A percentile compares a stretch with the other conserved stretches of the same genome.
These are phyloP conservation scores for Eupristina koningsbergeri DNA, from an alignment of 1,140 invertebrate genomes.

Conservation along the genomic window DNA sequence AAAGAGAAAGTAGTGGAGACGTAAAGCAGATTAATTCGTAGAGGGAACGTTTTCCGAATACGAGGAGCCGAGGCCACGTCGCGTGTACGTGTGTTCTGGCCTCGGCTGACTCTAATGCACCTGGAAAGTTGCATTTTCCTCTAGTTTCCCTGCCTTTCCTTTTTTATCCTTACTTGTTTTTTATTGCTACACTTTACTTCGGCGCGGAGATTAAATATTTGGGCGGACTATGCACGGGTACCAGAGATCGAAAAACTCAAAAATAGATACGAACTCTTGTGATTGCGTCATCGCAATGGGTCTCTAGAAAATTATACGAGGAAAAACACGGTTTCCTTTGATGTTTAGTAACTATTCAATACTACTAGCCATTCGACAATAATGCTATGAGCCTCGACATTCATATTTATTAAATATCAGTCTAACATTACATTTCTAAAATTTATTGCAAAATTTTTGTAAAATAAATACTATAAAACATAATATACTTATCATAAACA, in stretches of 20 bases:
- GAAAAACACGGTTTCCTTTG: not conserved
- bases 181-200: not conserved
- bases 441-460: not conserved
- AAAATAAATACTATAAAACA: too few species aligned
- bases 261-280: not conserved
- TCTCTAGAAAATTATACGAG: not conserved
- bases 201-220: slow-evolving; percentile 19
- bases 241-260: not conserved
- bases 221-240: not conserved
- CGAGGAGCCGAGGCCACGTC: not conserved
- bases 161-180: not conserved
- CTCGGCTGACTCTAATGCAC: not conserved
- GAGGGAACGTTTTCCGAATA: slow-evolving; percentile 16
- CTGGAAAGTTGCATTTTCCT: not conserved
- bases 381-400: too few species aligned
- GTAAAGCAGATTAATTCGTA: slow-evolving; percentile 40
- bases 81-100: slow-evolving; percentile 38
- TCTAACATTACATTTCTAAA: not conserved
- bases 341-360: too few species aligned
- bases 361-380: too few species aligned
- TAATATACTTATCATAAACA: too few species aligned
- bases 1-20: not conserved
- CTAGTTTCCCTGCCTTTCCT: not conserved
- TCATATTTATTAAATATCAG: too few species aligned
- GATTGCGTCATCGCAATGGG: not conserved